phyloP scores from a whole-genome alignment of 2,113 vertebrate genomes.

The Okapia johnstoni region DNA sequence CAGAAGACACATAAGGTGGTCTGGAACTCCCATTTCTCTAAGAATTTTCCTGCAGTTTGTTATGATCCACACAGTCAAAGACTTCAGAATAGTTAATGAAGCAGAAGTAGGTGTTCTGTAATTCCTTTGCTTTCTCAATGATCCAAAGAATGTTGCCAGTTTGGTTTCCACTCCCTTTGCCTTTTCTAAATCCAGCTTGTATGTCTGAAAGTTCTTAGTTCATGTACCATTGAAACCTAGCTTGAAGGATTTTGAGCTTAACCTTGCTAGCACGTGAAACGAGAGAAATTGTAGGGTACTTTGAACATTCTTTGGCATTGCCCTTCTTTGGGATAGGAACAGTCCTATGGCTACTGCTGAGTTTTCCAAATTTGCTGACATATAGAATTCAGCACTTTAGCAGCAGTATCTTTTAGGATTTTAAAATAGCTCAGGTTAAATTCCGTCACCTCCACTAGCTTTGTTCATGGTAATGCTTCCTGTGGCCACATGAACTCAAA shows the following conservation, averaged over 20 bases:
- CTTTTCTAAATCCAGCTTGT: neutral
- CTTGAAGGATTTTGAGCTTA: neutral
- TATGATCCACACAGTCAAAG: neutral
- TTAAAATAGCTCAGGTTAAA: neutral
- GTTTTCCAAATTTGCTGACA: neutral
- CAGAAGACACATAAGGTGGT: neutral
- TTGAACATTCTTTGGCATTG: neutral
- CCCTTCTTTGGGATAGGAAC: neutral
- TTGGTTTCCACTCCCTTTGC: neutral
- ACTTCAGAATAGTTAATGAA: neutral
- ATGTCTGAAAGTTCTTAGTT: neutral
- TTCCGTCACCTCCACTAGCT: neutral
- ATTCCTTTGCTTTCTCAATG: neutral
- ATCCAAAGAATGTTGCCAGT: neutral
- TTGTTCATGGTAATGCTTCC: neutral
- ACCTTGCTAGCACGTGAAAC: neutral
- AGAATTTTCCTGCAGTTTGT: neutral
- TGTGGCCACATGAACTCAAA: neutral
- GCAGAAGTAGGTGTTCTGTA: neutral
- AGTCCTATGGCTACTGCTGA: neutral
- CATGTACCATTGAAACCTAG: neutral
- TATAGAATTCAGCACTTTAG: neutral
- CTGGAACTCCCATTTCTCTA: neutral
- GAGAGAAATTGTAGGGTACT: neutral
- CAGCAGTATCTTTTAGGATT: neutral